These are phyloP conservation scores for Falcaria lacertinaria DNA, from an alignment of 2,888 invertebrate genomes.

Conservation along the genomic window DNA sequence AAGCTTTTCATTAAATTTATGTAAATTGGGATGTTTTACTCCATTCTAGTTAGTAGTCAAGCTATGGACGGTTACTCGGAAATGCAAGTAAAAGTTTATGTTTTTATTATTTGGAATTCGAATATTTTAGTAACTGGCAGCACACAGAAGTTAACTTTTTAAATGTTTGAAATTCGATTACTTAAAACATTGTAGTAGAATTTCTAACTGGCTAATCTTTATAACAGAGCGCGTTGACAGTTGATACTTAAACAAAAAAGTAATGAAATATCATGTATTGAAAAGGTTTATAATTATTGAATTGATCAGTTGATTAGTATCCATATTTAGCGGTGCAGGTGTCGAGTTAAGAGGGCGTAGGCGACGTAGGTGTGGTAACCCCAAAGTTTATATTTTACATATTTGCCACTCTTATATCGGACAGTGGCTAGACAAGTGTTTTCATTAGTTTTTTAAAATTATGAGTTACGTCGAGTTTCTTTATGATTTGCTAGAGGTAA, in stretches of 20 bases:
- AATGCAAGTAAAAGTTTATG: background rate
- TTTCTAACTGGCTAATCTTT: no score
- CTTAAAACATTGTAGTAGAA: no score
- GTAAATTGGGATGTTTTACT: background rate
- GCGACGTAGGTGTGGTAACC: constrained; percentile 59
- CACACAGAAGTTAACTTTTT: no score
- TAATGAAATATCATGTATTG: background rate
- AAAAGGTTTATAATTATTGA: background rate
- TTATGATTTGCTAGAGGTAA: constrained; percentile 65
- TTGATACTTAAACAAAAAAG: no score
- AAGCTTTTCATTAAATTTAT: constrained; percentile 6
- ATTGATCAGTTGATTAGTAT: constrained; percentile 34
- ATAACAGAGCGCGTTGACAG: no score
- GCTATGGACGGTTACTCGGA: background rate
- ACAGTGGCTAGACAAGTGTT: constrained; percentile 38
- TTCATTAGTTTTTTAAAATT: constrained; percentile 22
- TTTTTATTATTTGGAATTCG: no score
- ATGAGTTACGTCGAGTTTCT: constrained; percentile 69
- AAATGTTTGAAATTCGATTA: no score
- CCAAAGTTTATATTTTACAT: constrained; percentile 44
- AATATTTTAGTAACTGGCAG: no score
- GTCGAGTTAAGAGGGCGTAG: constrained; percentile 39
- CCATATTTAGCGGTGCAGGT: constrained; percentile 57
- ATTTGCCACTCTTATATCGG: constrained; percentile 45
- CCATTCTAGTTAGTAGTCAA: background rate